Evolutionary conservation across 2,797 vertebrate genomes (phyloP).

Genomic region (Xenopus petersii): DNA sequence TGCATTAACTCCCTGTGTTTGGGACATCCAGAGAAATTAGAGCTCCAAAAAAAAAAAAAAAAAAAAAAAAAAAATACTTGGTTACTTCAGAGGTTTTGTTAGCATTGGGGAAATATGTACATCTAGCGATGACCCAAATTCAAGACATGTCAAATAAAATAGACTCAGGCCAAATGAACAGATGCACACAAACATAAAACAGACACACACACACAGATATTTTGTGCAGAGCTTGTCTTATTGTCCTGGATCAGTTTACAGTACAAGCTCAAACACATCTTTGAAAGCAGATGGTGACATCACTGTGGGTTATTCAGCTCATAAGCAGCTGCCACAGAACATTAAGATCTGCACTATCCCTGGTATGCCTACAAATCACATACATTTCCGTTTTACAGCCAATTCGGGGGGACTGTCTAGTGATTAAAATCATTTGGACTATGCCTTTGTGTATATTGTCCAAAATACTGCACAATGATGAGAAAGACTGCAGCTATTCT

Average conservation of each 20-base stretch:
- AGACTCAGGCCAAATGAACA: constrained; percentile 10
- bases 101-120: no score
- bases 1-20: no score
- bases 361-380: not conserved
- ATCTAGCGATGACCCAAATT: constrained; percentile 21
- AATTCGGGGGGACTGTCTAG: no score
- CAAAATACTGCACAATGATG: no score
- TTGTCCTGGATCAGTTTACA: constrained; percentile 12
- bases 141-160: constrained; percentile 6
- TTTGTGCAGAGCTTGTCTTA: not conserved
- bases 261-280: constrained; percentile 7
- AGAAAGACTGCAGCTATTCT: no score
- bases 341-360: constrained; percentile 8
- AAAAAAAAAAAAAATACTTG: no score
- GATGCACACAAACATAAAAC: not conserved
- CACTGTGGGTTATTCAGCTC: constrained; percentile 16
- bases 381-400: no score
- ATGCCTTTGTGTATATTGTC: no score
- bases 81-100: no score
- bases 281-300: constrained; percentile 35
- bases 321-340: constrained; percentile 17
- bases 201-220: not conserved
- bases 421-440: no score
- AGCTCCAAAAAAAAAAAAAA: no score
- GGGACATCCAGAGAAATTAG: no score